Evolutionary conservation across 2,797 vertebrate species (phyloP).

Genomic region (Chrosomus eos): DNA sequence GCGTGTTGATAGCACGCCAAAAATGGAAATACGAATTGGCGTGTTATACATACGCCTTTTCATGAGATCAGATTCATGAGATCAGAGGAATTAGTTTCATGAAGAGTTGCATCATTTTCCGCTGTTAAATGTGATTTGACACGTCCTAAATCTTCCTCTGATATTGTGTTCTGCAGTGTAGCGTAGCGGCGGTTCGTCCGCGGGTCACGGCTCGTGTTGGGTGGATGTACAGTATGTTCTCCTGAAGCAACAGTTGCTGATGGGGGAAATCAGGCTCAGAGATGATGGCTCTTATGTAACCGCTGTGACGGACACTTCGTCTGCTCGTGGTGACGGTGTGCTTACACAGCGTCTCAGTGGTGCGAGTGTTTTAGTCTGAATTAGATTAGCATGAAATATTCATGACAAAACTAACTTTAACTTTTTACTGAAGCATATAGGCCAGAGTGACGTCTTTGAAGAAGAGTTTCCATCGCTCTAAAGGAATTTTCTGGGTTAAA

Average conservation of each 20-base stretch:
- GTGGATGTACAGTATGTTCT: constrained; percentile 23
- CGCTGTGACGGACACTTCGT: not conserved
- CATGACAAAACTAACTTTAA: not conserved
- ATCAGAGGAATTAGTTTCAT: not conserved
- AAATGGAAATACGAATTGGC: too few species aligned
- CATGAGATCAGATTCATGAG: too few species aligned
- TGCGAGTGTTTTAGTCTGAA: not conserved
- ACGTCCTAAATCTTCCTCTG: constrained; percentile 2
- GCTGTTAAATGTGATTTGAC: not conserved
- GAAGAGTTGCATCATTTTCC: not conserved
- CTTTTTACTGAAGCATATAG: not conserved
- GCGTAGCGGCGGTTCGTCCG: constrained; percentile 22
- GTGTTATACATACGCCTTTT: too few species aligned
- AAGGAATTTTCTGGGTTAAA: too few species aligned
- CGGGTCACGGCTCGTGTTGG: constrained; percentile 13
- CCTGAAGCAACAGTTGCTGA: constrained; percentile 30
- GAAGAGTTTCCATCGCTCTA: too few species aligned
- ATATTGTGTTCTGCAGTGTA: not conserved
- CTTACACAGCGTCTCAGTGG: constrained; percentile 44
- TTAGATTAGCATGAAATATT: not conserved
- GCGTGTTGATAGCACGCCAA: too few species aligned
- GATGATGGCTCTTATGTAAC: constrained; percentile 27
- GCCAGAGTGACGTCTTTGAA: not conserved
- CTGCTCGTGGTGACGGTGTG: not conserved
- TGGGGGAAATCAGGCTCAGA: not conserved